Percentiles rank a stretch among this genome's conserved stretches.
phyloP scores from a whole-genome alignment of 2,888 invertebrate genomes.

The Nomada fabriciana region DNA sequence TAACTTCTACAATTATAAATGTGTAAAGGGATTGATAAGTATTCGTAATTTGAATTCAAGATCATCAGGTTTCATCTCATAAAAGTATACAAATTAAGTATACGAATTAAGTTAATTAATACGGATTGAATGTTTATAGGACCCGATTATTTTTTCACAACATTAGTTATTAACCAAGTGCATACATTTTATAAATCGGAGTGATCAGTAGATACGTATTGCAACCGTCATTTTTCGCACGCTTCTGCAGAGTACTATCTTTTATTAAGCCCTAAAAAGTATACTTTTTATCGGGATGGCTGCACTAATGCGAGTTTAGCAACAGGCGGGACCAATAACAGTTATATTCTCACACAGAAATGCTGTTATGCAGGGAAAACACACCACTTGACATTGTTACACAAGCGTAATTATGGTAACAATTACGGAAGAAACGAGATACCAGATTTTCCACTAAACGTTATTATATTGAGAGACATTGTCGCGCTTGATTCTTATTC shows the following conservation, averaged over 20 bases:
- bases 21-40: too few species aligned
- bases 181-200: too few species aligned
- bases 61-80: too few species aligned
- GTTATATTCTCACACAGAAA: neutral
- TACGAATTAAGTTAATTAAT: too few species aligned
- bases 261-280: neutral
- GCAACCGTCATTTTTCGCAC: neutral
- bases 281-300: neutral
- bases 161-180: too few species aligned
- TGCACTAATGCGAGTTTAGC: neutral
- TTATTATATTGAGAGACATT: neutral
- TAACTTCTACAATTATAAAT: too few species aligned
- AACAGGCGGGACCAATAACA: constrained; percentile 17
- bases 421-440: constrained; percentile 9
- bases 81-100: too few species aligned
- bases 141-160: too few species aligned
- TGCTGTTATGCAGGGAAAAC: neutral
- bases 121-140: too few species aligned
- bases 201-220: too few species aligned
- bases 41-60: too few species aligned
- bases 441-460: constrained; percentile 8
- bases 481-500: neutral
- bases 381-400: neutral
- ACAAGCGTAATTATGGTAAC: neutral
- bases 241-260: neutral